Evolutionary conservation across 2,113 vertebrate species (phyloP).

Genomic region (Sterna hirundo): DNA sequence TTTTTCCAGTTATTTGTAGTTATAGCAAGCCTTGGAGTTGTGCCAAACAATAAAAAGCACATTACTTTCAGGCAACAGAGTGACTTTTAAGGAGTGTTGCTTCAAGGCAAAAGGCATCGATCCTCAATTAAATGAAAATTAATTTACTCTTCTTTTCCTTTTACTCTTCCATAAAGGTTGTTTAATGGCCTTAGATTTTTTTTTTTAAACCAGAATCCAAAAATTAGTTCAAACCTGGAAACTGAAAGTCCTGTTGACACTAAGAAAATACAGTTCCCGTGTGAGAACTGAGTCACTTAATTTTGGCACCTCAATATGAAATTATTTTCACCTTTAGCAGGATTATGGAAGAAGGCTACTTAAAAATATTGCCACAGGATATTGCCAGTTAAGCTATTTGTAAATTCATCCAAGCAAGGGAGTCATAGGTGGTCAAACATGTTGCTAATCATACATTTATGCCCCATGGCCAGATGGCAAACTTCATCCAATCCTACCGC

Average conservation of each 20-base stretch:
- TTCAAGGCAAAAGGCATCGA: slow-evolving; percentile 2
- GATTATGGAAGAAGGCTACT: not conserved
- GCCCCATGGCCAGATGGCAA: not conserved
- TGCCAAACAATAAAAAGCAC: not conserved
- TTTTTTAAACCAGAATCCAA: not conserved
- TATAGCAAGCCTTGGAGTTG: not conserved
- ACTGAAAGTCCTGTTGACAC: not conserved
- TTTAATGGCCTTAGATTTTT: not conserved
- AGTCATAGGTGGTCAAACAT: not conserved
- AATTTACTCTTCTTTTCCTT: not conserved
- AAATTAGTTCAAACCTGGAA: not conserved
- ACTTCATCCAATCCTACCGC: not conserved
- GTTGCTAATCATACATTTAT: not conserved
- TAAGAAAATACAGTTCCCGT: not conserved
- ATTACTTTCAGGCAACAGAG: not conserved
- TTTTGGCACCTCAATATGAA: not conserved
- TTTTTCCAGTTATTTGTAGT: not conserved
- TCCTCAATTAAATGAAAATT: slow-evolving; percentile 13
- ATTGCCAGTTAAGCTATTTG: not conserved
- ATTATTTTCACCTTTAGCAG: not conserved
- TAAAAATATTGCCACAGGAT: not conserved
- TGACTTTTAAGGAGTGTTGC: not conserved
- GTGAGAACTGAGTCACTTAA: not conserved
- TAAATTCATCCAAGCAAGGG: not conserved
- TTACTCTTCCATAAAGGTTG: not conserved